Base-by-base conservation (phyloP, 2,888 invertebrate genomes). In the Nomada lathburiana region DNA sequence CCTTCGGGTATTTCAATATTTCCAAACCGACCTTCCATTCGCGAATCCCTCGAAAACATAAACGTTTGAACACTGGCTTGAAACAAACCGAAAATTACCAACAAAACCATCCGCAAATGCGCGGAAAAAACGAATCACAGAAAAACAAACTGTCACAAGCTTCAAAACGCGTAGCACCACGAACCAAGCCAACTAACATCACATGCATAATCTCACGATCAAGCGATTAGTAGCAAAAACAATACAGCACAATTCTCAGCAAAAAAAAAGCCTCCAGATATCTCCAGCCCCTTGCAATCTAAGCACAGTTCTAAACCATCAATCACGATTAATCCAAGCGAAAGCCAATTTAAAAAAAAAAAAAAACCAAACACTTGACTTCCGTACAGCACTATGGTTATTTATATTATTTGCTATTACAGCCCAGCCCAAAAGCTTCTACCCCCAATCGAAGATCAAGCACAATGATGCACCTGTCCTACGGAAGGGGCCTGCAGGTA, bases 401-500 rank as follows among this genome's bases (percentile, higher is more conserved):
- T 36, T 36, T 7, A 5, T 36, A 36, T 36, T 36, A 5, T 36
- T 36, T 36, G 36, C 36, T 36, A 36, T 36, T 36, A 16, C 13
- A 52, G 52, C 63, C 20, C 44, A 11, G 23, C 16, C n/a, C 16
- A 29, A 20, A 60, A 29, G 53, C 26, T 23, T 20, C 20, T 4
- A 23, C 16, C 23, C 23, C n/a, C 18, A 42, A 29, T 53, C 26
- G 63, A 57, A 20, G 13, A 55, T 2, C n/a, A 4, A 23, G 55
- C 50, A 26, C 29, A 29, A 29, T 57, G 29, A 47, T 23, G 95
- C 96, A 98, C 98, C 98, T 98, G 98, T 96, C 98, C 97, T 95
- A 98, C 97, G 95, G 98, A 97, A 96, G 98, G 97, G 95, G 98
- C 97, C 96, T 98, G 98, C 94, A 98, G 97, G 96, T 98, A 98